Evolutionary conservation across 2,888 invertebrate genomes (phyloP).

Genomic region (Brassicogethes aeneus): DNA sequence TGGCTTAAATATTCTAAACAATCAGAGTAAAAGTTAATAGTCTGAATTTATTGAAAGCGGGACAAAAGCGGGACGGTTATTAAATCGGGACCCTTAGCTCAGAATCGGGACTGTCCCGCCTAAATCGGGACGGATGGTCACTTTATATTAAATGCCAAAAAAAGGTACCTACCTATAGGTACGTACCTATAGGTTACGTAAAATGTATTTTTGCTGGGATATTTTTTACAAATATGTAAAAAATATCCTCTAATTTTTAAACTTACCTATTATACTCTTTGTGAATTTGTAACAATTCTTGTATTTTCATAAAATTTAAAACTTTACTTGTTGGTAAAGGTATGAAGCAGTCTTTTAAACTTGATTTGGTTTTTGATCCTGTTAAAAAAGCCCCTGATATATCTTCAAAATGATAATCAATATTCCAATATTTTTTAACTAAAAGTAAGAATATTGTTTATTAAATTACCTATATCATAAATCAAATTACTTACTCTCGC

Average conservation of each 20-base stretch:
- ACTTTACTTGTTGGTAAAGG: constrained; percentile 37
- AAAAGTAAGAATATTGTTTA: background rate
- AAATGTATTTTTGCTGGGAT: background rate
- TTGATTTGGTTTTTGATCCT: constrained; percentile 34
- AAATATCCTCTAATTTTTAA: background rate
- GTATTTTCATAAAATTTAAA: constrained; percentile 37
- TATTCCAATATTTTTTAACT: constrained; percentile 41
- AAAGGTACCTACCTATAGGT: too few relatives aligned
- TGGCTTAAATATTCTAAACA: too few relatives aligned
- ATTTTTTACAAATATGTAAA: background rate
- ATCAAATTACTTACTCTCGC: constrained; percentile 32
- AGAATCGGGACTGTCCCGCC: too few relatives aligned
- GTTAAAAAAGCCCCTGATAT: constrained; percentile 37
- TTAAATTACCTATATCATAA: background rate
- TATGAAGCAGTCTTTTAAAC: constrained; percentile 36
- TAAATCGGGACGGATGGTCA: too few relatives aligned
- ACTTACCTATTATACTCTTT: constrained; percentile 7
- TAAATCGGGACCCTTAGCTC: too few relatives aligned
- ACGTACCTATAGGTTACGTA: background rate
- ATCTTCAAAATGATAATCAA: constrained; percentile 39
- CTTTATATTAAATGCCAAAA: too few relatives aligned
- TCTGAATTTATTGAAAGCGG: too few relatives aligned
- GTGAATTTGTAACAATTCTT: constrained; percentile 16
- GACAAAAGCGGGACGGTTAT: too few relatives aligned
- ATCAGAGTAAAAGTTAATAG: too few relatives aligned